Conservation (phyloP, 92 coral and sea anemone genomes). For the Bergia puertoricense region DNA sequence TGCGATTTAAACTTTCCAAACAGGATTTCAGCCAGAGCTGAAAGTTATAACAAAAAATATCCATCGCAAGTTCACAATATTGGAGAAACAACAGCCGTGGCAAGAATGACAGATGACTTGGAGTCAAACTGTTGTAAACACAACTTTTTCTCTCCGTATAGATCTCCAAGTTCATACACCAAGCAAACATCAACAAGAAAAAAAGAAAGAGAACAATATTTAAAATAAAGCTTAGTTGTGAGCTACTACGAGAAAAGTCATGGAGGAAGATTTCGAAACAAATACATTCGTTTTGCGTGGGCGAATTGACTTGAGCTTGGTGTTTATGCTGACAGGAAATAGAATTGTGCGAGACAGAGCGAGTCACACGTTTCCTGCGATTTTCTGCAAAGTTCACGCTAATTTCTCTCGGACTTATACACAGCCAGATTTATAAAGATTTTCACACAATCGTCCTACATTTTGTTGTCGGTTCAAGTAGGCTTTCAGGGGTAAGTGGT, state of each 20-base stretch:
- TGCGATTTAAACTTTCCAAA: neutral
- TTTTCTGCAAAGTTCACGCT: slow-evolving; percentile 28
- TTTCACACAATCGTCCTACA: neutral
- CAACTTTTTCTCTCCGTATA: slow-evolving; percentile 2
- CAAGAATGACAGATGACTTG: slow-evolving; percentile 42
- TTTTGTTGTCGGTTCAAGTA: neutral
- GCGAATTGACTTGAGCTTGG: slow-evolving; percentile 36
- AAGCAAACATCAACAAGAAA: neutral
- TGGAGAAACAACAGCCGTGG: neutral
- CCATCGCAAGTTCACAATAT: slow-evolving; percentile 13
- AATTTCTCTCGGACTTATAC: neutral
- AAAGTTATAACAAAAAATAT: neutral
- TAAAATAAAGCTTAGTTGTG: neutral
- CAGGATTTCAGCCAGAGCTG: neutral
- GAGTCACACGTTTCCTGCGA: slow-evolving; percentile 45
- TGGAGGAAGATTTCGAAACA: slow-evolving; percentile 12
- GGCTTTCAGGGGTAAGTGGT: slow-evolving; percentile 1
- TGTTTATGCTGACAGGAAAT: slow-evolving; percentile 52
- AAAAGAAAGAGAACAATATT: neutral
- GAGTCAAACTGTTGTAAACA: slow-evolving; percentile 36
- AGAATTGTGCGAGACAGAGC: slow-evolving; percentile 32
- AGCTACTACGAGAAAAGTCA: slow-evolving; percentile 1
- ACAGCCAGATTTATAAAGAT: neutral
- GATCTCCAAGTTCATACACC: neutral
- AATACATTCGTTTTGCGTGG: slow-evolving; percentile 52